phyloP scores from a whole-genome alignment of 2,113 vertebrate genomes.

The Ceyx cyanopectus region DNA sequence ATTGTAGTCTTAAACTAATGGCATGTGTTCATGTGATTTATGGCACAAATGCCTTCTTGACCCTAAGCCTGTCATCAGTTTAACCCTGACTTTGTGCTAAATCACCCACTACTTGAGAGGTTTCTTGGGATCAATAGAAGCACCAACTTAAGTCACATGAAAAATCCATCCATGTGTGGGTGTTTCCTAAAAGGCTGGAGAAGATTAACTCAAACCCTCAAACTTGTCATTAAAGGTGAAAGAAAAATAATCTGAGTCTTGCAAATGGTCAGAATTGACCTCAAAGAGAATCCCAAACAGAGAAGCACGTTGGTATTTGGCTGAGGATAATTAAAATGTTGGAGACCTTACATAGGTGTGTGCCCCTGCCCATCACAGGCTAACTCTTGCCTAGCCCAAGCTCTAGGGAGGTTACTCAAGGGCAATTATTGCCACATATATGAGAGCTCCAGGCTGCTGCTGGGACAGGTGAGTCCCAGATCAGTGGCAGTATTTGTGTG shows the following conservation, averaged over 20 bases:
- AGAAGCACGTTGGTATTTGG: not conserved
- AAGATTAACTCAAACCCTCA: not conserved
- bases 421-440: rapidly evolving
- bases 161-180: not conserved
- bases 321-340: not conserved
- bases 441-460: not conserved
- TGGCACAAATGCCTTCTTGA: not conserved
- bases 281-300: not conserved
- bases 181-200: not conserved
- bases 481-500: not conserved
- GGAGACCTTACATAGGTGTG: not conserved
- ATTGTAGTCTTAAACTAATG: not conserved
- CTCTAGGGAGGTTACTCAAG: not conserved
- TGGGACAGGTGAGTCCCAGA: not conserved
- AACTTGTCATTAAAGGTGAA: not conserved
- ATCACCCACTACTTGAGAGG: not conserved
- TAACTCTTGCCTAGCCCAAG: no score
- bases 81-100: not conserved
- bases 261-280: not conserved
- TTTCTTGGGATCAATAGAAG: not conserved
- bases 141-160: not conserved
- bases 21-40: not conserved
- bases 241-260: not conserved
- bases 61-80: not conserved
- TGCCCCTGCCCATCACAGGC: rapidly evolving